A percentile compares a stretch with the other conserved stretches of the same genome.
Conservation (phyloP, 2,888 invertebrate species). For the Tetheella fluctuosa region DNA sequence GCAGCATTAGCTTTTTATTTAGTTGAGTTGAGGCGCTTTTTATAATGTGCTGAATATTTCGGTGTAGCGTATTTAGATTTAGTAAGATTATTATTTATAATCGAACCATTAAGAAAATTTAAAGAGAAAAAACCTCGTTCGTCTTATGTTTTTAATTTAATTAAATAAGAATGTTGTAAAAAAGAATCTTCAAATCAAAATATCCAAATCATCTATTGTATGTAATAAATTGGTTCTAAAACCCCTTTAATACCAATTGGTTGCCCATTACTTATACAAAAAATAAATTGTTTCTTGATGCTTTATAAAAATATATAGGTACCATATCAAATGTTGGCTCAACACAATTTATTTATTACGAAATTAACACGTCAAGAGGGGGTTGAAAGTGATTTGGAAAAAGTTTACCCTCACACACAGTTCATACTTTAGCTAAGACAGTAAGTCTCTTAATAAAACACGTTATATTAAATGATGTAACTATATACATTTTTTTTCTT, state of each 20-base stretch:
- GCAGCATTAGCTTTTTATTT: neutral
- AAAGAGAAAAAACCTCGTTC: neutral
- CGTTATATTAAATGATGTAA: too few relatives aligned
- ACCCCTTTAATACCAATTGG: neutral
- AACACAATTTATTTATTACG: conserved; percentile 59
- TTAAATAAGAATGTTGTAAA: neutral
- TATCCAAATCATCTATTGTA: neutral
- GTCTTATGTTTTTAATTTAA: neutral
- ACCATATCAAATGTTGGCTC: conserved; percentile 32
- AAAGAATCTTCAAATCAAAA: neutral
- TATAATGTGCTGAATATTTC: conserved; percentile 6
- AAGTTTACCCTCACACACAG: conserved; percentile 61
- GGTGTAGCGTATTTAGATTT: neutral
- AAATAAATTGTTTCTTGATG: conserved; percentile 10
- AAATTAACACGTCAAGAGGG: conserved; percentile 75
- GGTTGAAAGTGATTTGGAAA: conserved; percentile 57
- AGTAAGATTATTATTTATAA: neutral
- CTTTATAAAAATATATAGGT: conserved; percentile 29
- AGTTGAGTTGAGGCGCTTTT: neutral
- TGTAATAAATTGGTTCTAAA: neutral
- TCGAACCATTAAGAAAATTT: neutral
- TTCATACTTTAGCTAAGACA: neutral
- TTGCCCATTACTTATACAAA: conserved; percentile 8
- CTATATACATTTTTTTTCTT: too few relatives aligned
- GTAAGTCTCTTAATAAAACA: too few relatives aligned